Base-by-base conservation (phyloP, 2,888 invertebrate genomes). In the Heliconius sara region DNA sequence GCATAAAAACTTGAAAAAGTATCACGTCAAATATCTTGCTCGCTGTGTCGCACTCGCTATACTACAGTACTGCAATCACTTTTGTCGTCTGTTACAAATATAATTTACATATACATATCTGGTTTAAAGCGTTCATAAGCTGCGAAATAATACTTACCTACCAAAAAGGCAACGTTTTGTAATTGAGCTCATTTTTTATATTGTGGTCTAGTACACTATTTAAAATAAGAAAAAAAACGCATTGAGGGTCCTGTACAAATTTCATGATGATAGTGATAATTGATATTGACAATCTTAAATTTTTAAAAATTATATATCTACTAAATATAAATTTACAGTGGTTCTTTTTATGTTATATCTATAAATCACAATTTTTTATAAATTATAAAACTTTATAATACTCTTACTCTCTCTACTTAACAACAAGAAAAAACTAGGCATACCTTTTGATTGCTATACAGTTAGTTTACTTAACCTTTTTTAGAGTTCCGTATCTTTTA, bases 11-110 rank as follows among this genome's bases (percentile, higher is more conserved):
- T 83, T 85, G 86, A 88, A 90, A 90, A 90, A 88, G 88, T 77
- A 82, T 89, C 91, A 89, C 90, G 88, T 87, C 90, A 85, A 88
- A 91, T 83, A n/a, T 88, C 91, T 90, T 92, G 90, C 87, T 89
- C 39, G 70, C 70, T 27, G 16, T 74, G 52, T 52, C 52, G 19
- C 52, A 52, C 87, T 89, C 39, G 70, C 65, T 57, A 57, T 10
- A n/a, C 9, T 57, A 57, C 10, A 57, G n/a, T 65, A 34, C 66
- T 34, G 67, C 34, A 70, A 80, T 47, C 27, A 30, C 63, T 67
- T 34, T 43, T 16, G 66, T 30, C 39, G 68, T 68, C 43, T 68
- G 68, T 68, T 68, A 43, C 43, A 68, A 68, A 68, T 43, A 43
- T n/a, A 68, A 68, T 68, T 68, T 68, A 68, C 68, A 68, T 68